These are phyloP conservation scores for Macrochelys suwanniensis DNA, from an alignment of 2,797 vertebrate genomes.

Conservation along the genomic window DNA sequence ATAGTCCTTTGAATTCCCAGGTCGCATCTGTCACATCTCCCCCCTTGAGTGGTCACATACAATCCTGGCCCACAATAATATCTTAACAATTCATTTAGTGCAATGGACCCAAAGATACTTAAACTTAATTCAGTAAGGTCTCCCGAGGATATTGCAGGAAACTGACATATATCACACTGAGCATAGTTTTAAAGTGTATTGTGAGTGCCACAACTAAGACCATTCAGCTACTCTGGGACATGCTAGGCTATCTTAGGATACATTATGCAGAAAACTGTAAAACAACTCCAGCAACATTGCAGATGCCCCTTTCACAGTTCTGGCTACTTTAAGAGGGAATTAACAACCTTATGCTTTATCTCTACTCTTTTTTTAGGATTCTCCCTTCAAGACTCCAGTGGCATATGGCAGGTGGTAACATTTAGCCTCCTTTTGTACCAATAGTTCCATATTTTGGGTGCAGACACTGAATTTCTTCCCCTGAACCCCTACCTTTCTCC, in stretches of 20 bases:
- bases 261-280: neutral
- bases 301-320: neutral
- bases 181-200: neutral
- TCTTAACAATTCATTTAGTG: neutral
- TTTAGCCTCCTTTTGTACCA: neutral
- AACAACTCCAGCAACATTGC: neutral
- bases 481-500: slow-evolving; percentile 15
- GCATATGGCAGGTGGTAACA: neutral
- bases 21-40: neutral
- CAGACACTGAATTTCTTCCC: neutral
- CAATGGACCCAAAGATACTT: neutral
- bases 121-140: neutral
- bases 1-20: neutral
- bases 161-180: neutral
- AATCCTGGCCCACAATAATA: neutral
- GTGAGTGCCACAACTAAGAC: neutral
- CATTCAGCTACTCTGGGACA: neutral
- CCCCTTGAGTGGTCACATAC: neutral
- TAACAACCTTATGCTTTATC: neutral
- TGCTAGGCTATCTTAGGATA: neutral
- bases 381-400: neutral
- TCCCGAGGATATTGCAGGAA: neutral
- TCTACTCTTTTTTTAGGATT: neutral
- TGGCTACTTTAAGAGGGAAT: neutral
- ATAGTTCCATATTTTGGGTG: neutral